Conservation (phyloP, 2,797 vertebrate genomes). For the Choloepus didactylus region DNA sequence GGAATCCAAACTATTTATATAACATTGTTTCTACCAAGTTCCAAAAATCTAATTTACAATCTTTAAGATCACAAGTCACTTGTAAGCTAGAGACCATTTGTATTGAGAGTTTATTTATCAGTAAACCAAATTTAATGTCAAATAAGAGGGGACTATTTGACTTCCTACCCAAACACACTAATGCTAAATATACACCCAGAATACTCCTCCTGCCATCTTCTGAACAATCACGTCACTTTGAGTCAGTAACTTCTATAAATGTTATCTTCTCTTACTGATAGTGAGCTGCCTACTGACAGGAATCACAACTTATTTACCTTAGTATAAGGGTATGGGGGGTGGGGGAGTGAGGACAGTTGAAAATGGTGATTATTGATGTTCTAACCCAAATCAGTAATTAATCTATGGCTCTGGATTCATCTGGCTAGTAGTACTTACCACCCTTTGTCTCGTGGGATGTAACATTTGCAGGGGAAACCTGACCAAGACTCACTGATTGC, state of each 20-base stretch:
- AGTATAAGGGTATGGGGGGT: too few relatives aligned
- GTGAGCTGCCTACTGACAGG: too few relatives aligned
- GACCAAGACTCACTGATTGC: neutral
- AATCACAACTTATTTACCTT: too few relatives aligned
- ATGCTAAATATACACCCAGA: neutral
- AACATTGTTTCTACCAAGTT: slow-evolving; percentile 41
- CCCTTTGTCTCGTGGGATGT: neutral
- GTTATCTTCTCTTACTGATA: too few relatives aligned
- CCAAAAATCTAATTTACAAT: slow-evolving; percentile 19
- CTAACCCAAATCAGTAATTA: neutral
- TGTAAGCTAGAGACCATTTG: neutral
- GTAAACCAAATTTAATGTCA: slow-evolving; percentile 36
- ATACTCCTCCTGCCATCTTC: neutral
- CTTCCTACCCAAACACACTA: neutral
- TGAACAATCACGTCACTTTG: too few relatives aligned
- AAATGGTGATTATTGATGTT: neutral
- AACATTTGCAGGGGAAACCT: neutral
- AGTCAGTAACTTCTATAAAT: too few relatives aligned
- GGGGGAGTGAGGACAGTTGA: too few relatives aligned
- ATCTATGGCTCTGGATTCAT: neutral
- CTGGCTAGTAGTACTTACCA: neutral
- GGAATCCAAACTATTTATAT: slow-evolving; percentile 26
- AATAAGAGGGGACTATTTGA: slow-evolving; percentile 32
- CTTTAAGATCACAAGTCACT: slow-evolving; percentile 19
- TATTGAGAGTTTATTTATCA: neutral